Conservation (phyloP, 2,113 vertebrate species). For the Micromys minutus region DNA sequence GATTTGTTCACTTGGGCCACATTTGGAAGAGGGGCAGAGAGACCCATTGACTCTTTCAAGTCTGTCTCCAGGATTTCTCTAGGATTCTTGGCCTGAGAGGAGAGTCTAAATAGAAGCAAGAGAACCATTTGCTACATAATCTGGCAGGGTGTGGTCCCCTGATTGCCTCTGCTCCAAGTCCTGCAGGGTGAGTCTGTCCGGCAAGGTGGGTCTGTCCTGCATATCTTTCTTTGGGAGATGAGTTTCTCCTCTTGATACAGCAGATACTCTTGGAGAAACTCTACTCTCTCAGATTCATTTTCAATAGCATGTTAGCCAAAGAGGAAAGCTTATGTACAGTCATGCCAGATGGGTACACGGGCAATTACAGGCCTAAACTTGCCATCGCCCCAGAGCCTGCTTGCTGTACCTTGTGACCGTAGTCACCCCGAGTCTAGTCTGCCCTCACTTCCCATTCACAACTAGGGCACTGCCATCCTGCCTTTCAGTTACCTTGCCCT, state of each 20-base stretch:
- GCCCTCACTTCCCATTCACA: background rate
- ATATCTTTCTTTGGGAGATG: background rate
- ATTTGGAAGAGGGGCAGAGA: background rate
- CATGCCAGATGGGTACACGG: background rate
- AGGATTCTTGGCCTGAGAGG: background rate
- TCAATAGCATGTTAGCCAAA: background rate
- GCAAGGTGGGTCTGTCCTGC: background rate
- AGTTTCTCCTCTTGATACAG: background rate
- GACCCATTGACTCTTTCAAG: background rate
- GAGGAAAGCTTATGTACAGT: background rate
- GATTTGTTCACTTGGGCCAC: background rate
- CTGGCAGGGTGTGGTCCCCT: background rate
- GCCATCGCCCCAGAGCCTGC: background rate
- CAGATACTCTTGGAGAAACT: background rate
- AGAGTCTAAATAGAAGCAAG: background rate
- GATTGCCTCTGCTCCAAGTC: background rate
- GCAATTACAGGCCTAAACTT: fast-evolving
- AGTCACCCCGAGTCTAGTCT: fast-evolving
- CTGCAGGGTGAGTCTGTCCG: background rate
- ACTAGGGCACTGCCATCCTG: fast-evolving
- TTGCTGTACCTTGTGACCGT: fast-evolving
- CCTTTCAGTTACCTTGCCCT: background rate
- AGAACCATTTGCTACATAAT: background rate
- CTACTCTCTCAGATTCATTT: background rate
- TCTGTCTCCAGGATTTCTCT: background rate